Evolutionary conservation across 2,888 invertebrate genomes (phyloP).

Genomic region (Thera britannica): DNA sequence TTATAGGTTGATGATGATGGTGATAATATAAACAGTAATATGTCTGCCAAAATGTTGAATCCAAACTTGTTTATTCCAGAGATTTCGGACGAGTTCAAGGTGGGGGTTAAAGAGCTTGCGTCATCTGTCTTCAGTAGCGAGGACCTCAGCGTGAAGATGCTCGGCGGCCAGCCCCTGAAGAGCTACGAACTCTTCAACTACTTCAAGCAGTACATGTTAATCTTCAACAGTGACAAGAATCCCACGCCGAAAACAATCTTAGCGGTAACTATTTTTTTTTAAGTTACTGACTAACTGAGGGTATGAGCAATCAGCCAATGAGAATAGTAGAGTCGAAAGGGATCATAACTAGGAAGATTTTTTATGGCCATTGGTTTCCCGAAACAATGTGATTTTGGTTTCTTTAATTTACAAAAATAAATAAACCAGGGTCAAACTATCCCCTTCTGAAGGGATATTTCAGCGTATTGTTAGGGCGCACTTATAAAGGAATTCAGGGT

Average conservation of each 20-base stretch:
- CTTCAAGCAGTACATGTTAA: conserved; percentile 26
- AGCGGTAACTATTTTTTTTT: conserved; percentile 10
- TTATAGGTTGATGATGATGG: no score
- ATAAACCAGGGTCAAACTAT: no score
- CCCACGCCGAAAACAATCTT: conserved; percentile 8
- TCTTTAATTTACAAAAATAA: no score
- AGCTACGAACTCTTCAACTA: conserved; percentile 23
- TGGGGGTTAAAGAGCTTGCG: conserved; percentile 15
- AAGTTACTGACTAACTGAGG: neutral
- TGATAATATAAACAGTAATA: no score
- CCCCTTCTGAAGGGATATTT: no score
- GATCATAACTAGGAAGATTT: no score
- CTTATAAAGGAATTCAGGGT: no score
- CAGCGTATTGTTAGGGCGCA: no score
- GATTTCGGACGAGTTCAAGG: conserved; percentile 8
- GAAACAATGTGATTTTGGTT: no score
- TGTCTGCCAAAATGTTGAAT: neutral
- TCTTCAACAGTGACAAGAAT: conserved; percentile 31
- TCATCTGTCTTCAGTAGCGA: conserved; percentile 17
- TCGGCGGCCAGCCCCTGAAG: conserved; percentile 24
- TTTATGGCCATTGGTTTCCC: no score
- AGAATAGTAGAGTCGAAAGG: no score
- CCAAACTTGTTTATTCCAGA: conserved; percentile 20
- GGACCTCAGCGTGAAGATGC: conserved; percentile 20
- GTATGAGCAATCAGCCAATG: no score